Base-by-base conservation (phyloP, 2,888 invertebrate species). In the Caradrina kadenii region DNA sequence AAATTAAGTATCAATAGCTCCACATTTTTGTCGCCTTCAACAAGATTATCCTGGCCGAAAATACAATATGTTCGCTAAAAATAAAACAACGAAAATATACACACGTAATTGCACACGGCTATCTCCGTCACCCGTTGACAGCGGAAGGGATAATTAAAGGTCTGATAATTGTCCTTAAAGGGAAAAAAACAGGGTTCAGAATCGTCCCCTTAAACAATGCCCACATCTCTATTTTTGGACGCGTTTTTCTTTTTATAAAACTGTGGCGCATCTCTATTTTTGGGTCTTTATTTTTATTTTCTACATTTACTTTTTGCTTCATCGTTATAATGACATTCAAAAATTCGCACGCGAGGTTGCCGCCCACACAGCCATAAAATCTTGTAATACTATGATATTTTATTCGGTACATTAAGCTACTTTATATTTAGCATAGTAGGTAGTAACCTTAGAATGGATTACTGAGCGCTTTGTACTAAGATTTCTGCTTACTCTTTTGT, bases 121-220 rank as follows among this genome's bases (percentile, higher is more conserved):
- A 69, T 73, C 60, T 66, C 71, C 67, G 48, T 69, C 66, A 73
- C 62, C 59, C 64, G 60, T 59, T 61, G 58, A 67, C 59, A 35
- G 63, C 84, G 74, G 82, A 82, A 81, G 74, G 75, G 70, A 73
- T 75, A 82, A 84, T 86, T 80, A 80, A 76, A 81, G 73, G 76
- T 73, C 73, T 31, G 73, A 74, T 72, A 70, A 84, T 74, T 76
- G 71, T 67, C 61, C 69, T 66, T 71, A 81, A 79, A 70, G 63
- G 76, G 72, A 13, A 75, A 72, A 39, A 69, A 62, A 64, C 19
- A 13, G 17, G 22, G 42, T 62, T 49, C 61, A 64, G 45, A 59
- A 5, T 59, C 50, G 45, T 48, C 42, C 53, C 42, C 39, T 65
- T 61, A 63, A 49, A 69, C 54, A 77, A 54, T 63, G 11, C 19